These are phyloP conservation scores for Alca torda DNA, from an alignment of 2,797 vertebrate genomes.

Conservation along the genomic window DNA sequence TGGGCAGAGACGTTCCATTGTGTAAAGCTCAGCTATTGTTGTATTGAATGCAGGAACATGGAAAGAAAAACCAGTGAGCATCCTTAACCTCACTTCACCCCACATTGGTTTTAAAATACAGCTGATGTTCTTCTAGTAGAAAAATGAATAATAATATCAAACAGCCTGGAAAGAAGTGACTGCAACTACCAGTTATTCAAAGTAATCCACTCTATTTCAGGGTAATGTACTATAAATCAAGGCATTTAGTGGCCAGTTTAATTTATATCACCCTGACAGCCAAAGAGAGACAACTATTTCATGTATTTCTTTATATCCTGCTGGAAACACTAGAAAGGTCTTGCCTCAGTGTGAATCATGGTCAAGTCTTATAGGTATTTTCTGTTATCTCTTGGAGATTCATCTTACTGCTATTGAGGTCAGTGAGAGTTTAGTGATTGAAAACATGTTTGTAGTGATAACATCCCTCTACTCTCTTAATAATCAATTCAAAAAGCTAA, in stretches of 20 bases:
- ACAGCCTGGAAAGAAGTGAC: background rate
- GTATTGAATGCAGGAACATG: background rate
- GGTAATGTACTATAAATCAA: background rate
- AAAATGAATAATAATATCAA: background rate
- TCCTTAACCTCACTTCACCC: conserved; percentile 5
- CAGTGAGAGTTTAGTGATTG: conserved; percentile 1
- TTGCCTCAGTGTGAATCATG: background rate
- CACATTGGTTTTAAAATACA: background rate
- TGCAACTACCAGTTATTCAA: background rate
- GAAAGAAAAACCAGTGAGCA: background rate
- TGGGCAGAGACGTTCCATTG: background rate
- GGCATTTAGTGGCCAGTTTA: background rate
- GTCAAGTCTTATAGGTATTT: background rate
- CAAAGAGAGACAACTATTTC: background rate
- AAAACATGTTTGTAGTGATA: background rate
- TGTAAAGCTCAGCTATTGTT: background rate
- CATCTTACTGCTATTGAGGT: background rate
- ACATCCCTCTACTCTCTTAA: background rate
- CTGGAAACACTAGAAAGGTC: background rate
- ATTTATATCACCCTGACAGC: background rate
- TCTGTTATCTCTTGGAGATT: background rate
- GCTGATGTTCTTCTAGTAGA: background rate
- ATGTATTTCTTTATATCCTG: background rate
- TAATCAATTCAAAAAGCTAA: background rate
- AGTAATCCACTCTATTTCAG: background rate